Evolutionary conservation across 2,797 vertebrate species (phyloP), one percentile per base, ranked within the genome.

Genomic region (Taenioides sp.): DNA sequence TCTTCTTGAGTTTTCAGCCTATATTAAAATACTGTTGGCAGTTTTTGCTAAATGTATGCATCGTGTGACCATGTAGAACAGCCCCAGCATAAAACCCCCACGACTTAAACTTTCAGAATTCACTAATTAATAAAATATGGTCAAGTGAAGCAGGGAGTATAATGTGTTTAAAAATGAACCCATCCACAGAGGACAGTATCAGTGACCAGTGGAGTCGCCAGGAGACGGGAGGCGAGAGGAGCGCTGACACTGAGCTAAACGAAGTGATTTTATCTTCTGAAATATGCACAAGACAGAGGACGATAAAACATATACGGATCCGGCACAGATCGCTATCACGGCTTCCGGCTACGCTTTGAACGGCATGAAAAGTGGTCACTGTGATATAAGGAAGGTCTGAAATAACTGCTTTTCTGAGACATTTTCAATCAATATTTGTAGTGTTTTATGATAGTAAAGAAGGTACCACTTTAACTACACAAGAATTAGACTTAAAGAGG

Each of bases 251-350:
- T 43, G 67, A 49, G 70, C 73, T 78, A 80, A 79, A 78, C 64
- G 67, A 62, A 75, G 55, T 55, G 83, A 84, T 84, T 82, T 78
- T 76, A 86, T 84, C 82, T 65, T 80, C 50, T 43, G 73, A 82
- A 59, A 83, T 85, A 80, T 75, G 79, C 31, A n/a, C n/a, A 0
- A 11, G 70, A 71, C 18, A 69, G 77, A 85, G 77, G 40, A 43
- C 12, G 40, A 76, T 74, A 40, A 7, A 75, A 86, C 79, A 9
- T 18, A 63, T 65, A 50, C 74, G 66, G 80, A 80, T 78, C 78
- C 76, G 78, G 75, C 47, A 70, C 52, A 49, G 82, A 87, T 84
- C 79, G 79, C 70, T 72, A 87, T 84, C 76, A 75, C 70, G 75
- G 67, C 79, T 84, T 80, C 86, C 71, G 75, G 84, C 79, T 18